Conservation (phyloP, 2,888 invertebrate species). For the Xanthorhoe spadicearia region DNA sequence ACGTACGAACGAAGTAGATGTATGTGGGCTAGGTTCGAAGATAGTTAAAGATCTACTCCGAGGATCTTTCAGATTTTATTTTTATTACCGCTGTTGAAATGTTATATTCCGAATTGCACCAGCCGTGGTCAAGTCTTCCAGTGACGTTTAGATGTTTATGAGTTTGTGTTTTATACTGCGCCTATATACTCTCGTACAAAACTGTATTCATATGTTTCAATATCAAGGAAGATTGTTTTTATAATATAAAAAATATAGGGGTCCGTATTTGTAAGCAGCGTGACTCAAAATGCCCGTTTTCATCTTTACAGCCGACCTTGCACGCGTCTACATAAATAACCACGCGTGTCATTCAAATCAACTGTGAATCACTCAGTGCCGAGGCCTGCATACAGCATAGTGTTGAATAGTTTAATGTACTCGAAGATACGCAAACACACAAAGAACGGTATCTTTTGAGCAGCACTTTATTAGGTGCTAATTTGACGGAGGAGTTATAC, state of each 20-base stretch:
- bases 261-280: no score
- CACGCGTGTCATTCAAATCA: constrained; percentile 49
- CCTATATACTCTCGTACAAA: no score
- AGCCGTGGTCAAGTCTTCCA: no score
- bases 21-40: neutral
- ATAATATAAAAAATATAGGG: no score
- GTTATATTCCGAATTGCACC: no score
- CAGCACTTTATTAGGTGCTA: constrained; percentile 7
- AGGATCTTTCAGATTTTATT: constrained; percentile 9
- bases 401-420: constrained; percentile 10
- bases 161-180: no score
- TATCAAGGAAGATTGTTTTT: no score
- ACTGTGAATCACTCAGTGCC: constrained; percentile 45
- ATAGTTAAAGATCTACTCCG: neutral
- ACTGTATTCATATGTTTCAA: no score
- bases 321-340: constrained; percentile 49
- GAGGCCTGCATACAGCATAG: constrained; percentile 18
- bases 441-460: neutral
- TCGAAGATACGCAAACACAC: neutral
- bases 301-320: constrained; percentile 47
- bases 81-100: constrained; percentile 6
- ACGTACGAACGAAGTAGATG: no score
- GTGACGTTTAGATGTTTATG: no score
- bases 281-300: constrained; percentile 25
- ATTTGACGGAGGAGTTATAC: constrained; percentile 12